These are phyloP conservation scores for Smutsia gigantea DNA, from an alignment of 2,797 vertebrate genomes.

Conservation along the genomic window DNA sequence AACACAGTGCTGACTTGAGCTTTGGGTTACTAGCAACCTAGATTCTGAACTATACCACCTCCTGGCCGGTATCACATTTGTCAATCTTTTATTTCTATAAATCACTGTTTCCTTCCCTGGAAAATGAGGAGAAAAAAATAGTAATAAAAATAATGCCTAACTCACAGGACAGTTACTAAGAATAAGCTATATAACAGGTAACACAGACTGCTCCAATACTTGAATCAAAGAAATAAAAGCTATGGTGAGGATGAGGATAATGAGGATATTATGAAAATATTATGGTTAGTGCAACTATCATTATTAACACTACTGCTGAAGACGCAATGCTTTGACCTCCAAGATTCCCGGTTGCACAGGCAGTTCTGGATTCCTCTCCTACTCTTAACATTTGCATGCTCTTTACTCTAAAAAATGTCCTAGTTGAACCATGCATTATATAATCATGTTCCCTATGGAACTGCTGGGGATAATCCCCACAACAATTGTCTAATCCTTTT, in stretches of 20 bases:
- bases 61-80: neutral
- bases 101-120: neutral
- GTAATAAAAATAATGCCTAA: neutral
- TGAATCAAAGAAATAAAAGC: neutral
- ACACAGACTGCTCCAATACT: neutral
- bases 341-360: neutral
- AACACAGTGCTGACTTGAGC: neutral
- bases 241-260: neutral
- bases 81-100: neutral
- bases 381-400: neutral
- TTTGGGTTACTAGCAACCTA: neutral
- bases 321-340: neutral
- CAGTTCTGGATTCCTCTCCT: neutral
- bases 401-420: neutral
- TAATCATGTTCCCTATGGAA: neutral
- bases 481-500: neutral
- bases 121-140: neutral
- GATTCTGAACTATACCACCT: neutral
- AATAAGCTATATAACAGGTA: neutral
- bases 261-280: neutral
- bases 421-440: neutral
- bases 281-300: neutral
- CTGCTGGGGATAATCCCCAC: neutral
- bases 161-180: neutral
- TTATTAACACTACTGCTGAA: neutral